A percentile compares a stretch with the other conserved stretches of the same genome.
Conservation (phyloP, 2,113 vertebrate species). For the Bufo bufo region DNA sequence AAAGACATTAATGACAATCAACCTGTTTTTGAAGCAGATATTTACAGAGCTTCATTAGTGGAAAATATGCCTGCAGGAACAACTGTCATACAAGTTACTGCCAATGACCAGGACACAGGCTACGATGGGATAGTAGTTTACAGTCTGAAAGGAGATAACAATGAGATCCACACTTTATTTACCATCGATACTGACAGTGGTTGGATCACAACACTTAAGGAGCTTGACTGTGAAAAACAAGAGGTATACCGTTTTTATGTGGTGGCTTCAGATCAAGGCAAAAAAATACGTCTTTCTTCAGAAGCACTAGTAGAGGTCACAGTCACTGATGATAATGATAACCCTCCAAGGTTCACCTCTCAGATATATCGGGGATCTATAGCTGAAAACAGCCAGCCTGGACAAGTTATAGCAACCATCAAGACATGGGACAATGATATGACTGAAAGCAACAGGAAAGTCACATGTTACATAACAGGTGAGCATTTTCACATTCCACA, state of each 20-base stretch:
- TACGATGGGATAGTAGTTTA: conserved; percentile 90
- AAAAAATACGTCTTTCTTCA: conserved; percentile 83
- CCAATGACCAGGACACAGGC: conserved; percentile 91
- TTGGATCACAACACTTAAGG: conserved; percentile 86
- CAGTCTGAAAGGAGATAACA: conserved; percentile 75
- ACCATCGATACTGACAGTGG: conserved; percentile 86
- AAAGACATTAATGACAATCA: conserved; percentile 95
- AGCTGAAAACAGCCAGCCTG: conserved; percentile 82
- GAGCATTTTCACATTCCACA: conserved; percentile 54
- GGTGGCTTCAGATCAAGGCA: conserved; percentile 88
- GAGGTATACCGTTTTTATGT: conserved; percentile 83
- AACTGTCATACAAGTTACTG: conserved; percentile 94
- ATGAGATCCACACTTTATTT: conserved; percentile 77
- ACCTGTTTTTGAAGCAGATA: conserved; percentile 90
- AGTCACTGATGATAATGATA: conserved; percentile 93
- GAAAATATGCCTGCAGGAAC: conserved; percentile 95
- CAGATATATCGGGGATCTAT: conserved; percentile 84
- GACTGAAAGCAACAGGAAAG: conserved; percentile 85
- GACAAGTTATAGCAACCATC: conserved; percentile 81
- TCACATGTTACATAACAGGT: conserved; percentile 97
- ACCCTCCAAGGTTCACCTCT: conserved; percentile 84
- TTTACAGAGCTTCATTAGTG: conserved; percentile 88
- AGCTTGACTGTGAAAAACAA: conserved; percentile 84
- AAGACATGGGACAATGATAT: conserved; percentile 85
- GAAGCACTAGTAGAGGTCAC: conserved; percentile 88